Base-by-base conservation (phyloP, 2,797 vertebrate species). In the Epinephelus awoara region DNA sequence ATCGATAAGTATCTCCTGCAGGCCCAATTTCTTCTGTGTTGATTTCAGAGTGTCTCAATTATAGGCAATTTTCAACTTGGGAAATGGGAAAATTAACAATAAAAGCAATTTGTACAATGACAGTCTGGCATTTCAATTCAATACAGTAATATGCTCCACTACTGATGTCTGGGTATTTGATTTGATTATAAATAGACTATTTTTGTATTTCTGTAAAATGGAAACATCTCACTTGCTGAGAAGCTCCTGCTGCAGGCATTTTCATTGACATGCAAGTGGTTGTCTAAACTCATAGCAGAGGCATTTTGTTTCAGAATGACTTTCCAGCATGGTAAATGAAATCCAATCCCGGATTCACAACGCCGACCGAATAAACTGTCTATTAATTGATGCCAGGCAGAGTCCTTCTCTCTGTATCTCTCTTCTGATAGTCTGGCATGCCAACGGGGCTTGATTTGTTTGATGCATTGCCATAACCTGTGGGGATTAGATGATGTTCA, bases 381-480 rank as follows among this genome's bases (percentile, higher is more conserved):
- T 92, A 91, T 93, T 93, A 93, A 93, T 92, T 89, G 84, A 87
- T 80, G 91, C 88, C 88, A 91, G 89, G 81, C 87, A 88, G 86
- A 91, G 83, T 79, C 65, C 75, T 86, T 88, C 87, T 85, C 78
- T 85, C 84, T 79, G 74, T 84, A 79, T 88, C 80, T 86, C 84
- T 81, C 83, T 70, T 90, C 83, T 84, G 89, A 92, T 87, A 89
- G 85, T 83, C 80, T 84, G 86, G 75, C 88, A 86, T 83, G 89
- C 86, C 91, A 92, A 77, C 85, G 75, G 86, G 83, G 76, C 75
- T 85, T 92, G 87, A 89, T 93, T 90, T 90, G 90, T 94, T 94
- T 94, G 93, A 94, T 92, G 90, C 81, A 40, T 79, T 91, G 92
- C 92, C 93, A 94, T 90, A 93, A 93, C 92, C 90, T 92, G 88